Percentiles rank a stretch among this genome's conserved stretches.
These are phyloP conservation scores for Pantherophis vulpinus DNA, from an alignment of 2,797 vertebrate species.

Conservation along the genomic window DNA sequence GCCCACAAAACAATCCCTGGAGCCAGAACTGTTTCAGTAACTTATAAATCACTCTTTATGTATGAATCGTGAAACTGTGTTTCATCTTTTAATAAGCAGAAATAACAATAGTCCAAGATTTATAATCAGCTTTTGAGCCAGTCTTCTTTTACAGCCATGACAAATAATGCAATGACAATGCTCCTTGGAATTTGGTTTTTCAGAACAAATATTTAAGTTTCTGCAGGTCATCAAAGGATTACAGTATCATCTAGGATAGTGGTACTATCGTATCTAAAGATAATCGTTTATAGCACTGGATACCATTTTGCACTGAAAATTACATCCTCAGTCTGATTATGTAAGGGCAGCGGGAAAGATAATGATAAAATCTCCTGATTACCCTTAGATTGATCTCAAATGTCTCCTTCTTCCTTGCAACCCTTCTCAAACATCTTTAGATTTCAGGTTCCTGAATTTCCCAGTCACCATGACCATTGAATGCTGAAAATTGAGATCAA, in stretches of 20 bases:
- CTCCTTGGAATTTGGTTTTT: slow-evolving; percentile 56
- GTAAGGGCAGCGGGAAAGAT: not conserved
- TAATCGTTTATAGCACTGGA: not conserved
- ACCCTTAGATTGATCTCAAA: not conserved
- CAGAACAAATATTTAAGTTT: slow-evolving; percentile 55
- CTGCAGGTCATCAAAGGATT: slow-evolving; percentile 40
- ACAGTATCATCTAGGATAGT: slow-evolving; percentile 25
- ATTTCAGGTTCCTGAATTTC: not conserved
- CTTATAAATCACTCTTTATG: not conserved
- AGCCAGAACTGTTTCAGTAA: not conserved
- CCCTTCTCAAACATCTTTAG: not conserved
- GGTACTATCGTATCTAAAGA: not conserved
- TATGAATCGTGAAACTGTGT: not conserved
- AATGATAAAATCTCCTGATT: not conserved
- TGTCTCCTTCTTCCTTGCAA: not conserved
- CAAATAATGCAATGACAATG: slow-evolving; percentile 28
- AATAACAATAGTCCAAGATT: not conserved
- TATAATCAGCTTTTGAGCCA: slow-evolving; percentile 16
- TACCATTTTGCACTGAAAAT: not conserved
- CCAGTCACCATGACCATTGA: not conserved
- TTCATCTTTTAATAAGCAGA: not conserved
- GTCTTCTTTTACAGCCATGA: not conserved
- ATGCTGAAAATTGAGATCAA: not conserved
- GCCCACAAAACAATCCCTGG: not conserved
- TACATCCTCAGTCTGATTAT: not conserved